Percentiles rank a stretch among this genome's conserved stretches.
Evolutionary conservation across 2,113 vertebrate genomes (phyloP).

Genomic region (Bambusicola thoracicus): DNA sequence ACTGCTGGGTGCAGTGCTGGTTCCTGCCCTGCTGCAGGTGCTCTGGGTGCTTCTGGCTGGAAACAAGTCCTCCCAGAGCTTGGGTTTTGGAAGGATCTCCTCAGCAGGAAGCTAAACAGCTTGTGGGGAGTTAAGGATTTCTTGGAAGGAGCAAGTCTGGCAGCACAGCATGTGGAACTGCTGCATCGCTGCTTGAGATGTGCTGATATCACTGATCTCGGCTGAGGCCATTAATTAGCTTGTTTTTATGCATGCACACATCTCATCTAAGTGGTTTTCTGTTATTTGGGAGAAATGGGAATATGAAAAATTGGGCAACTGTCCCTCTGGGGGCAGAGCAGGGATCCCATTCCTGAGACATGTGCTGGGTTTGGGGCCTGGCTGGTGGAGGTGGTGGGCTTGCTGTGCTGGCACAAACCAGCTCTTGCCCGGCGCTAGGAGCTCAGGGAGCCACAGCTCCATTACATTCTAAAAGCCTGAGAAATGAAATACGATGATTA

Average conservation of each 20-base stretch:
- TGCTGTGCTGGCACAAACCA: not conserved
- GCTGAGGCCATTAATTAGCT: constrained; percentile 18
- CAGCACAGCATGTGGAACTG: not conserved
- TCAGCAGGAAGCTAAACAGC: constrained; percentile 24
- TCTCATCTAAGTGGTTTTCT: not conserved
- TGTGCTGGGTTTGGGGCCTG: not conserved
- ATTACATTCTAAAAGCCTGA: not conserved
- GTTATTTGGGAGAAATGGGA: not conserved
- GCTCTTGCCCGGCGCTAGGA: not conserved
- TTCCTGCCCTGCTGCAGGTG: not conserved
- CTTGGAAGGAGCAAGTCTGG: constrained; percentile 10
- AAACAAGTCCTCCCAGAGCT: not conserved
- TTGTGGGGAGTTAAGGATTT: not conserved
- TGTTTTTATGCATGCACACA: not conserved
- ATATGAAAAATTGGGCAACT: not conserved
- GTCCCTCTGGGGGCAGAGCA: not conserved
- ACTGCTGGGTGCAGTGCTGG: fast-evolving
- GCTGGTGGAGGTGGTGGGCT: not conserved
- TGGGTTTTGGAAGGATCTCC: not conserved
- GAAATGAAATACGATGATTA: constrained; percentile 56
- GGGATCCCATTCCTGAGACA: not conserved
- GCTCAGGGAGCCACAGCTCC: not conserved
- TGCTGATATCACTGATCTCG: not conserved
- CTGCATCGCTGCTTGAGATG: not conserved
- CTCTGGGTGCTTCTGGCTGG: not conserved